These are phyloP conservation scores for Poecilia latipinna DNA, from an alignment of 2,113 vertebrate species.

Conservation along the genomic window DNA sequence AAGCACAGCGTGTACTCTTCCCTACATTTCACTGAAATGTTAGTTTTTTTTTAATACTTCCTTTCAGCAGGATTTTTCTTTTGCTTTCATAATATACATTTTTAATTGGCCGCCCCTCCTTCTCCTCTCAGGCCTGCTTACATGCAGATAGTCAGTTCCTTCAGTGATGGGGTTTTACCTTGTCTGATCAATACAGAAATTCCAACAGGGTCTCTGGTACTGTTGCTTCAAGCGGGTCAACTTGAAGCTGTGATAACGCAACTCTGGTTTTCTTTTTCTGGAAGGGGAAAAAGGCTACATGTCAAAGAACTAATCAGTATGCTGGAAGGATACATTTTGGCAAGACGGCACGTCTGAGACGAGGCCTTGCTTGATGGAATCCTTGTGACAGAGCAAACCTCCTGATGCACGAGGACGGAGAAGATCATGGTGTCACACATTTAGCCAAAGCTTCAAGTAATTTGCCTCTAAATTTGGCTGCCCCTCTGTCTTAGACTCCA, in stretches of 20 bases:
- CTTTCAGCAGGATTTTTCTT: background rate
- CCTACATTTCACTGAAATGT: background rate
- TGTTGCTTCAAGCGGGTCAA: constrained; percentile 43
- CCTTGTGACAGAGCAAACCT: constrained; percentile 42
- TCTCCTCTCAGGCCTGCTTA: constrained; percentile 28
- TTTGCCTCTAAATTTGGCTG: constrained; percentile 29
- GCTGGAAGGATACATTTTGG: constrained; percentile 63
- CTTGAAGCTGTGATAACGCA: constrained; percentile 40
- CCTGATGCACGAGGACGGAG: constrained; percentile 43
- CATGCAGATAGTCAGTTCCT: constrained; percentile 55
- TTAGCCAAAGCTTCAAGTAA: constrained; percentile 37
- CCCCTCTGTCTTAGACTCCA: background rate
- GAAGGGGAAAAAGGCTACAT: constrained; percentile 49
- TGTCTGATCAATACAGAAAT: constrained; percentile 66
- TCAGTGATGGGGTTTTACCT: constrained; percentile 48
- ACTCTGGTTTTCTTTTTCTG: constrained; percentile 42
- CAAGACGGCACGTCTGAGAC: constrained; percentile 51
- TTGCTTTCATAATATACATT: constrained; percentile 41
- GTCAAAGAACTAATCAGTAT: constrained; percentile 68
- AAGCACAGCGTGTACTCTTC: background rate
- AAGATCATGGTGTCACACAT: constrained; percentile 31
- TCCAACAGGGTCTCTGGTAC: constrained; percentile 35
- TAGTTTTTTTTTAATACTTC: background rate
- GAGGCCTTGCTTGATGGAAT: constrained; percentile 43
- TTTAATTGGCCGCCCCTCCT: constrained; percentile 52